phyloP scores from a whole-genome alignment of 2,888 invertebrate species.

The Eurois occulta region DNA sequence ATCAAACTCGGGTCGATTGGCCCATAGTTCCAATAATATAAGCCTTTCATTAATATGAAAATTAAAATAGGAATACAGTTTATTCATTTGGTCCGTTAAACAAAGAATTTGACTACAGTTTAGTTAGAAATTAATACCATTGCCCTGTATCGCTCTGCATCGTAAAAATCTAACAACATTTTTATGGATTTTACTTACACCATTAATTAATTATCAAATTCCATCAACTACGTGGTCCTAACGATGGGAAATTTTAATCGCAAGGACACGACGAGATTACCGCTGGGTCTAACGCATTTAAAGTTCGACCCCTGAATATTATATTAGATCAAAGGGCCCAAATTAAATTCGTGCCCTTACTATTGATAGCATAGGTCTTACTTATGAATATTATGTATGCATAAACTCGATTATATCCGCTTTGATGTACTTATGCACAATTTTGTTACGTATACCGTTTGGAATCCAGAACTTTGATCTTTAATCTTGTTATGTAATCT shows the following conservation, averaged over 20 bases:
- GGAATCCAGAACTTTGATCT: constrained; percentile 11
- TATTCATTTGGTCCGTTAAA: neutral
- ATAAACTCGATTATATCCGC: constrained; percentile 74
- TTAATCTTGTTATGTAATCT: constrained; percentile 16
- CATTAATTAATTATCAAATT: constrained; percentile 51
- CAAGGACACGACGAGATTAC: constrained; percentile 72
- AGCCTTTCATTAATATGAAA: neutral
- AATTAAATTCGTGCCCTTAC: constrained; percentile 79
- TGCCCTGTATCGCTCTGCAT: neutral
- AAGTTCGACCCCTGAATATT: constrained; percentile 78
- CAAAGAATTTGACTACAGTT: neutral
- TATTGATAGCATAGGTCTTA: constrained; percentile 75
- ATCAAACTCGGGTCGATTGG: neutral
- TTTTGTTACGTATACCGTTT: constrained; percentile 42
- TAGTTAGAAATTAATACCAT: neutral
- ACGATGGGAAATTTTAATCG: constrained; percentile 77
- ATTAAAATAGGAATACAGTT: neutral
- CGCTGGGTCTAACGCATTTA: constrained; percentile 74
- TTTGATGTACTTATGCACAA: constrained; percentile 53
- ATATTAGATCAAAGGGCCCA: constrained; percentile 80
- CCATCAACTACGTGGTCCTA: constrained; percentile 67
- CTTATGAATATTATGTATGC: constrained; percentile 77
- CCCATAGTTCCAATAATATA: neutral
- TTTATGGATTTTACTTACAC: neutral
- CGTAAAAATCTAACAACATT: neutral